Base-by-base conservation (phyloP, 1,140 invertebrate species). In the Rhizoglyphus robini region DNA sequence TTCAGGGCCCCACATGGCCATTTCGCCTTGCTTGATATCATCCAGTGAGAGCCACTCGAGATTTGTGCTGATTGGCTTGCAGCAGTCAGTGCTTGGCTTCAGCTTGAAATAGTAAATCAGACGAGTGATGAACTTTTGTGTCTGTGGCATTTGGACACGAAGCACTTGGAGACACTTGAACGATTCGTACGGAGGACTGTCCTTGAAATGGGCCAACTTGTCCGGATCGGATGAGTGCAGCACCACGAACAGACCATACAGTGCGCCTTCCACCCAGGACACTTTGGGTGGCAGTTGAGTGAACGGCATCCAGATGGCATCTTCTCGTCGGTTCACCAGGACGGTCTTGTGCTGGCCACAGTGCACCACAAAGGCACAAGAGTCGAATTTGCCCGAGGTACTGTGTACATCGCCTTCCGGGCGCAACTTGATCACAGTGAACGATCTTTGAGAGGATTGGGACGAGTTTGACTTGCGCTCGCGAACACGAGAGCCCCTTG, bases 71-170 rank as follows among this genome's bases (percentile, higher is more conserved):
- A 27, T 64, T 30, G 8, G 58, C 2, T 29, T 4, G 41, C 63
- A 64, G n/a, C 46, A 57, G 2, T 20, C 13, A 34, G 4, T 48
- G 15, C 13, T 57, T 4, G 8, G 15, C n/a, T 31, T 31, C 8
- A 64, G n/a, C 51, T 48, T 38, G 11, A 64, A 25, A 38, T 64
- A 51, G 27, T 64, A 64, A n/a, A 64, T 48, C 15, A 64, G 13
- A 11, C 63, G 41, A 25, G 38, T 64, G 27, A 49, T 51, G 23
- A 64, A 64, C 15, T n/a, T 30, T 27, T n/a, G 54, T 3, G 63
- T 64, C 25, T 48, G 63, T 25, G 63, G 63, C 27, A 64, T 4
- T 25, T 64, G 63, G 4, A 64, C 11, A 13, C 63, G 25, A 27
- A 64, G 41, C 63, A 64, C 47, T 36, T 64, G 41, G 13, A 64